Evolutionary conservation across 2,797 vertebrate genomes (phyloP).

Genomic region (Silurus lanzhouensis): DNA sequence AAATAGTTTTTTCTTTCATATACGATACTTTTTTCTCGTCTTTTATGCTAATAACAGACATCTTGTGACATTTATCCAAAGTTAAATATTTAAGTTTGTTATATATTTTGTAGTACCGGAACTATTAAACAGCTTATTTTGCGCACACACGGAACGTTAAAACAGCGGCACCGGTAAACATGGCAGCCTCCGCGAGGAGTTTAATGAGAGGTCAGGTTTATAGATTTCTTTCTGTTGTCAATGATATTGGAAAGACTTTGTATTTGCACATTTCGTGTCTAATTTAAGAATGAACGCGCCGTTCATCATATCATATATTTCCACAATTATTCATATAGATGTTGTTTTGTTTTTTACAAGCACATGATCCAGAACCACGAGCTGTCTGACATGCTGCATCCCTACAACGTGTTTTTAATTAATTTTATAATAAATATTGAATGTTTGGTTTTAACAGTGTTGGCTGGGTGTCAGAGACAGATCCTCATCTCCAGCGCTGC

Average conservation of each 20-base stretch:
- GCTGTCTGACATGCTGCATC: not conserved
- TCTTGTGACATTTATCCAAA: not conserved
- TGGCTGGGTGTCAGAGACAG: slow-evolving; percentile 67
- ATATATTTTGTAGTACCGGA: slow-evolving; percentile 6
- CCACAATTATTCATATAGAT: too few species aligned
- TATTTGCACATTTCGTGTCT: not conserved
- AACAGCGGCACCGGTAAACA: slow-evolving; percentile 49
- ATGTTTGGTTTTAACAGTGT: slow-evolving; percentile 55
- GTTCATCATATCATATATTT: not conserved
- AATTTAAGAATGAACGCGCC: not conserved
- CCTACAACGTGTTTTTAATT: too few species aligned
- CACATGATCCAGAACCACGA: not conserved
- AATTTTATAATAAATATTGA: not conserved
- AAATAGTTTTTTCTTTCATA: not conserved
- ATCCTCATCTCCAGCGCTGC: slow-evolving; percentile 54
- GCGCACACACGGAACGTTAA: slow-evolving; percentile 59
- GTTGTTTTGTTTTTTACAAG: not conserved
- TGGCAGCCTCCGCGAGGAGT: slow-evolving; percentile 67
- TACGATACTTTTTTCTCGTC: not conserved
- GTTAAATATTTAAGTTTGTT: not conserved
- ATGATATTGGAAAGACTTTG: not conserved
- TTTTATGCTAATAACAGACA: not conserved
- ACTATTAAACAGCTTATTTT: slow-evolving; percentile 26
- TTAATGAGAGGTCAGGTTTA: slow-evolving; percentile 72
- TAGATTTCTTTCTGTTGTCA: not conserved